Conservation (phyloP, 2,888 invertebrate species). For the Aspidiotus rigidus region DNA sequence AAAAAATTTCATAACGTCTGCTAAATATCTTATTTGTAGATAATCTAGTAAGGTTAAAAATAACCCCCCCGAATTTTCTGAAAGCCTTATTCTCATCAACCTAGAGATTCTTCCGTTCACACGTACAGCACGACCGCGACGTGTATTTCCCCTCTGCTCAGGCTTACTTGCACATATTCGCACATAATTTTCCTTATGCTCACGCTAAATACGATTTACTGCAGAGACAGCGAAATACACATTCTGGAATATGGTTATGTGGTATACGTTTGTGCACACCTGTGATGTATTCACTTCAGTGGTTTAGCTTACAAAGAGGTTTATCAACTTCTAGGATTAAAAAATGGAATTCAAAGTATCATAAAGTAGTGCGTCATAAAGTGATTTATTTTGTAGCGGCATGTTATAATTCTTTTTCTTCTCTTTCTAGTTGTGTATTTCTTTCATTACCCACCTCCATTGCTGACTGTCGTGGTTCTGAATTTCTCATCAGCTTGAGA, state of each 20-base stretch:
- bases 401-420: background rate
- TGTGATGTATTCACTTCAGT: slow-evolving; percentile 6
- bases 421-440: background rate
- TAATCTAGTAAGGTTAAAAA: background rate
- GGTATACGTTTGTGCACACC: background rate
- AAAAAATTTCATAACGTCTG: background rate
- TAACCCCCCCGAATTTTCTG: background rate
- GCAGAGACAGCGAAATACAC: too few species aligned
- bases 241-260: too few species aligned
- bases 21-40: background rate
- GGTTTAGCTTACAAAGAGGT: slow-evolving; percentile 29
- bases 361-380: slow-evolving; percentile 26
- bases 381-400: slow-evolving; percentile 25
- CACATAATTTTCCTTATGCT: slow-evolving; percentile 1
- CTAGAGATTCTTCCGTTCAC: background rate
- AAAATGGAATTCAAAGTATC: slow-evolving; percentile 25
- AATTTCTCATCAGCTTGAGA: background rate
- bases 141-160: background rate
- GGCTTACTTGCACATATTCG: slow-evolving; percentile 1
- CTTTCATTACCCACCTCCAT: background rate
- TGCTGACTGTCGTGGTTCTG: background rate
- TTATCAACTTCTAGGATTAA: slow-evolving; percentile 25
- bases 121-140: background rate
- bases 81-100: background rate
- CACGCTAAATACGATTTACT: background rate